Evolutionary conservation across 1,140 invertebrate genomes (phyloP).

Genomic region (Danaus melanippus): DNA sequence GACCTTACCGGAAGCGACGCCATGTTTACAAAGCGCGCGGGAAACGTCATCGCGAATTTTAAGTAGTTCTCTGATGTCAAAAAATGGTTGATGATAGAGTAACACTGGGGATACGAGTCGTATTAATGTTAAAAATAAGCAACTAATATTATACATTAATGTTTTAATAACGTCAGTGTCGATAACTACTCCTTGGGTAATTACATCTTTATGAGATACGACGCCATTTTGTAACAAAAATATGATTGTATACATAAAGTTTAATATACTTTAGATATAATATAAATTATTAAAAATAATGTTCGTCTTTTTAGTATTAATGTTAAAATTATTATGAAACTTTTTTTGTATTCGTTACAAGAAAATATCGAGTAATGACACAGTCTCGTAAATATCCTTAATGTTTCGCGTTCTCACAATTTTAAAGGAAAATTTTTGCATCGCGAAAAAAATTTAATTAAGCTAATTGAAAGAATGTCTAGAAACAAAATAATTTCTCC

Average conservation of each 20-base stretch:
- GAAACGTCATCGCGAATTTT: conserved; percentile 58
- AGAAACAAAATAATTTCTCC: conserved; percentile 16
- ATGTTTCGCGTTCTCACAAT: conserved; percentile 3
- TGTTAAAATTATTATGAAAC: no score
- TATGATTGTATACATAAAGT: no score
- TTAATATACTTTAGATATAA: no score
- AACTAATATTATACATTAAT: not conserved
- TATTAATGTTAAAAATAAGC: not conserved
- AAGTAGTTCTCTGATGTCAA: conserved; percentile 42
- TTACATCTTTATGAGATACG: no score
- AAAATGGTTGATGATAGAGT: conserved; percentile 18
- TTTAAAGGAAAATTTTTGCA: not conserved
- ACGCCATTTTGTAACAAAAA: no score
- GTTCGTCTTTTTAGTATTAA: no score
- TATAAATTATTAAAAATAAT: no score
- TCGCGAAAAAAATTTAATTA: conserved; percentile 48
- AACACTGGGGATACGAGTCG: no score
- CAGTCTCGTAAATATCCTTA: conserved; percentile 2
- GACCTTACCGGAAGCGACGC: conserved; percentile 58
- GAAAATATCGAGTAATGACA: no score
- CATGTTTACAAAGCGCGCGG: conserved; percentile 68
- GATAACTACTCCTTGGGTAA: no score
- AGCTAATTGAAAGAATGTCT: conserved; percentile 44
- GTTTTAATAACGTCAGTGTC: no score
- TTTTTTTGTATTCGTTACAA: no score